Base-by-base conservation (phyloP, 2,113 vertebrate genomes). In the Athene cunicularia region DNA sequence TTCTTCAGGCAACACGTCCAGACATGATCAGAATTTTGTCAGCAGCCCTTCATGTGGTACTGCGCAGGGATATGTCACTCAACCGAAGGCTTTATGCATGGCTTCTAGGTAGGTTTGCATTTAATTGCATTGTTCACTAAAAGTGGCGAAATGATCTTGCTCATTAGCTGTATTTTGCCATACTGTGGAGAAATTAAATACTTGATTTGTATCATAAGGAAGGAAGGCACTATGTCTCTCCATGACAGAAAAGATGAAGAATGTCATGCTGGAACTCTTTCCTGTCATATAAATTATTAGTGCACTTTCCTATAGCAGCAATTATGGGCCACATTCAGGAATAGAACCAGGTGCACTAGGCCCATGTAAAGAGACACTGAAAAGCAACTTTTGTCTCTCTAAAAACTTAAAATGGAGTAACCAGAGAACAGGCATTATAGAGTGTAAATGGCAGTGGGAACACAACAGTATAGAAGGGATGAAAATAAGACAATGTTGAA, bases 11-110 rank as follows among this genome's bases (percentile, higher is more conserved):
- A 28, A 99, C 99, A 8, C 98, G 99, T 80, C 99, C 99, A 82
- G 99, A 99, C 88, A 99, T 99, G 99, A 99, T 99, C 97, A 98
- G 98, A 90, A 99, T 99, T 97, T 98, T 99, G 95, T 99, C 99
- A 49, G 99, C 99, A 95, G 99, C 99, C n/a, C 98, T 99, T 95
- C 99, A 99, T 26, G 99, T 99, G 37, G 99, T 99, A 39, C 98
- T 99, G 89, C 99, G 99, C 96, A 99, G 99, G 98, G 99, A 99
- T 96, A 99, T 99, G 99, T 99, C 99, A 14, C 98, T 99, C 90
- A 99, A 99, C 97, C 98, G 99, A 93, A 99, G 99, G 96, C 99
- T 99, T 87, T 99, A 99, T 95, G 99, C 99, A 6, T 99, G 99
- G 99, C 99, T 99, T 94, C 98, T 99, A 55, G 99, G 99, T 99